Conservation (phyloP, 2,113 vertebrate species). For the Paedocypris sp. region DNA sequence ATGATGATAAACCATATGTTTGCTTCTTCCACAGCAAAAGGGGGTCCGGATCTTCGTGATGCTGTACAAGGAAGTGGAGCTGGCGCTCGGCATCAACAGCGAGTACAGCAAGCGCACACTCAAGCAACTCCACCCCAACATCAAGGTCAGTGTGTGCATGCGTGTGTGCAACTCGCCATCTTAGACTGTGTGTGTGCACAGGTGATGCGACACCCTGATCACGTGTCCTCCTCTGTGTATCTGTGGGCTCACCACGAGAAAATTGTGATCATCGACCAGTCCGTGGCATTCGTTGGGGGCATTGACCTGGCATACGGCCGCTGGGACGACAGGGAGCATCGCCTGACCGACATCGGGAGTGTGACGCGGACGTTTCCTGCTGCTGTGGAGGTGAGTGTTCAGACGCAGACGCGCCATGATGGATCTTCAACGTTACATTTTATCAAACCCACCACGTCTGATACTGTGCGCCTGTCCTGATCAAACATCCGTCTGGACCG, state of each 20-base stretch:
- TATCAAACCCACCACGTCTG: too few species aligned
- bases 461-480: too few species aligned
- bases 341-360: constrained; percentile 85
- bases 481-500: too few species aligned
- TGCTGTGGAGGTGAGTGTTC: too few species aligned
- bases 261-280: constrained; percentile 83
- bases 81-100: constrained; percentile 92
- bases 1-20: background rate
- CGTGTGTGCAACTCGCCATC: background rate
- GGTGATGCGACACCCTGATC: constrained; percentile 97
- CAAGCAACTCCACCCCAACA: constrained; percentile 75
- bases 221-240: constrained; percentile 85
- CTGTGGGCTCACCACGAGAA: constrained; percentile 98
- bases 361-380: constrained; percentile 41
- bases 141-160: constrained; percentile 92
- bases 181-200: constrained; percentile 30
- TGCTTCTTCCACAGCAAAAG: constrained; percentile 68
- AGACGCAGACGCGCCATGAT: too few species aligned
- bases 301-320: constrained; percentile 92
- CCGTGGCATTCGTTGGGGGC: constrained; percentile 84
- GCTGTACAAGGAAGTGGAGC: constrained; percentile 93
- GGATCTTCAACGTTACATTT: too few species aligned
- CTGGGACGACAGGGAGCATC: constrained; percentile 87
- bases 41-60: constrained; percentile 87
- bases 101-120: constrained; percentile 88